Conservation (phyloP, 2,797 vertebrate genomes). For the Adelosebastes latens region DNA sequence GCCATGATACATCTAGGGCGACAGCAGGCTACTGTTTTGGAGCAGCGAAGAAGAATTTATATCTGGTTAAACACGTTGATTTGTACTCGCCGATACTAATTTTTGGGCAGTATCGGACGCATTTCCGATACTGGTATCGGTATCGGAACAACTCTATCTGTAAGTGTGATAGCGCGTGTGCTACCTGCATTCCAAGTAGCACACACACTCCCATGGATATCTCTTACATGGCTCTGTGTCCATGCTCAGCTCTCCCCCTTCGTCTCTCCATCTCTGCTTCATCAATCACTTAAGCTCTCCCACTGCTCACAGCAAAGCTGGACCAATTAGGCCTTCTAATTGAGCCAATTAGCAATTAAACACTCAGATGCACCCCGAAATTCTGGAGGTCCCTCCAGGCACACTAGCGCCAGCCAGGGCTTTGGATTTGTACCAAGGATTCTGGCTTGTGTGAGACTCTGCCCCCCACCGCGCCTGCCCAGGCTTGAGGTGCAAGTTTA, state of each 20-base stretch:
- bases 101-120: too few relatives aligned
- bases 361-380: conserved; percentile 69
- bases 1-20: too few relatives aligned
- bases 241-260: not conserved
- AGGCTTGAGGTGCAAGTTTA: not conserved
- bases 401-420: conserved; percentile 32
- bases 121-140: too few relatives aligned
- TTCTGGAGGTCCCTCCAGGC: conserved; percentile 58
- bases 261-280: conserved; percentile 46
- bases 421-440: conserved; percentile 34
- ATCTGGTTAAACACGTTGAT: too few relatives aligned
- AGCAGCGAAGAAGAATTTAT: too few relatives aligned
- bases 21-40: too few relatives aligned
- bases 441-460: not conserved
- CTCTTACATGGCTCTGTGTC: conserved; percentile 19
- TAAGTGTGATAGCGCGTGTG: not conserved
- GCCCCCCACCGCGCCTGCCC: not conserved
- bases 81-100: too few relatives aligned
- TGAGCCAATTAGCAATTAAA: conserved; percentile 82
- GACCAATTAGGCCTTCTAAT: conserved; percentile 75
- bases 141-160: not conserved
- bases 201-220: not conserved
- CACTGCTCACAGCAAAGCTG: conserved; percentile 54
- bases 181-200: not conserved
- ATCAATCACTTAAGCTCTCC: conserved; percentile 70